Percentiles rank a stretch among this genome's conserved stretches.
Conservation (phyloP, 1,140 invertebrate species). For the Cotesia glomerata region DNA sequence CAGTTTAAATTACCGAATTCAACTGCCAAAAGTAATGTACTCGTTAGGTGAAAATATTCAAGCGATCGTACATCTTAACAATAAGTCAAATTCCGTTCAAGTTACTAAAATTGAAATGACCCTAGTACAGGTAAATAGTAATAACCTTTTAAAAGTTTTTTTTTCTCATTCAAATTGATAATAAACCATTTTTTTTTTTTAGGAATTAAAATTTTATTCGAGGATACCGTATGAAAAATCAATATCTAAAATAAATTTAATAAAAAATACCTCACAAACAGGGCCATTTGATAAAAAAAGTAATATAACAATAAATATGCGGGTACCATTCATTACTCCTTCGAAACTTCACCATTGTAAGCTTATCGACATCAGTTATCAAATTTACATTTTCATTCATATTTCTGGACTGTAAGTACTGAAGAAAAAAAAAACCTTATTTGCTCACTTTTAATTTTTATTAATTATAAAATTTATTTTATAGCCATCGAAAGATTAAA, state of each 20-base stretch:
- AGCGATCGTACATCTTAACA: constrained; percentile 67
- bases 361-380: constrained; percentile 11
- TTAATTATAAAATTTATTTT: no score
- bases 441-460: no score
- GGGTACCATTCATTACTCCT: background rate
- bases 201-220: constrained; percentile 14
- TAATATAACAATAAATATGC: background rate
- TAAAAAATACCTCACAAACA: background rate
- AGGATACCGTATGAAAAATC: background rate
- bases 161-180: background rate
- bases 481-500: constrained; percentile 2
- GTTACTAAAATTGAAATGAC: constrained; percentile 66
- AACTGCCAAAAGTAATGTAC: constrained; percentile 67
- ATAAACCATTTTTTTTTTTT: background rate
- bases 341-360: constrained; percentile 2
- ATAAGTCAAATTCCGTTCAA: constrained; percentile 66
- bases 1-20: constrained; percentile 64
- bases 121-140: constrained; percentile 66
- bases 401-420: constrained; percentile 11
- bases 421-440: background rate
- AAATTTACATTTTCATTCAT: background rate
- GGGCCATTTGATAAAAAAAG: constrained; percentile 1
- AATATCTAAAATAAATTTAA: background rate
- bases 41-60: constrained; percentile 71
- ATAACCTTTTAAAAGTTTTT: background rate